Percentiles rank a stretch among this genome's conserved stretches.
phyloP scores from a whole-genome alignment of 2,113 vertebrate species.

The Turdus rufiventris region DNA sequence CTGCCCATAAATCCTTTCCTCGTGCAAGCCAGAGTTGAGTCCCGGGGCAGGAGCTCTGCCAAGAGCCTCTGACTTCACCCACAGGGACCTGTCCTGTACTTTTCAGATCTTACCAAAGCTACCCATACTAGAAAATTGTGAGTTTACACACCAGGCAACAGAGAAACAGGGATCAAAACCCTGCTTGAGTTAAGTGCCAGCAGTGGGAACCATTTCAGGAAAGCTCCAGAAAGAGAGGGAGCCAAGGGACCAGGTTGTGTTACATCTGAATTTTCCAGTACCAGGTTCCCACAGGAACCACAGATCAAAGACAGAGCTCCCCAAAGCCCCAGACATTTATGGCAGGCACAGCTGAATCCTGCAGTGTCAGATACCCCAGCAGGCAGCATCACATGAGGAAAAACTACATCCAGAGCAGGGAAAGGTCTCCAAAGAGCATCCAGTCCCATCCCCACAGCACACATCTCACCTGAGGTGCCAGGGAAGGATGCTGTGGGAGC shows the following conservation, averaged over 20 bases:
- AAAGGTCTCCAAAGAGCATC: neutral
- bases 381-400: neutral
- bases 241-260: neutral
- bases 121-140: neutral
- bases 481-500: neutral
- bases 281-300: neutral
- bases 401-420: neutral
- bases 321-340: rapidly evolving
- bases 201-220: neutral
- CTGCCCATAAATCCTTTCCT: rapidly evolving
- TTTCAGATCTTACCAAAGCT: neutral
- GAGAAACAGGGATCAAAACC: neutral
- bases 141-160: rapidly evolving
- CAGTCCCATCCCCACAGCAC: neutral
- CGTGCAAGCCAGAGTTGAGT: rapidly evolving
- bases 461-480: rapidly evolving
- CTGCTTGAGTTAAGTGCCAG: neutral
- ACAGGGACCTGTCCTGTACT: rapidly evolving
- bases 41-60: neutral
- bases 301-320: neutral
- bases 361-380: rapidly evolving
- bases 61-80: rapidly evolving
- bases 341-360: rapidly evolving
- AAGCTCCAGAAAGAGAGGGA: neutral
- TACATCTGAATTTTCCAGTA: neutral